Evolutionary conservation across 2,888 invertebrate species (phyloP).

Genomic region (Anthophora plumipes): DNA sequence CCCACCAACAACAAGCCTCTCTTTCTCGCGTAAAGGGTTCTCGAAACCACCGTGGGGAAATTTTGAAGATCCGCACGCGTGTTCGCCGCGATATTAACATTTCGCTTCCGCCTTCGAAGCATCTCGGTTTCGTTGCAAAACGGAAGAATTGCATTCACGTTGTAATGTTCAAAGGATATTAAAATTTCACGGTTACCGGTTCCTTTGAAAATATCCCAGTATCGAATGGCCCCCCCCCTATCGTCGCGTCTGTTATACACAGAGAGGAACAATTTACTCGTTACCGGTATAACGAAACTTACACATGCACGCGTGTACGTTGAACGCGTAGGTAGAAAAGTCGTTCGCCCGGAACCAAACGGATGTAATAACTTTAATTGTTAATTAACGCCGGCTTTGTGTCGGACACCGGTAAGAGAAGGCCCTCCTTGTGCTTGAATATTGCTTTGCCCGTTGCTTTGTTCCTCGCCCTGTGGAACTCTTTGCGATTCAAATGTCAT

Average conservation of each 20-base stretch:
- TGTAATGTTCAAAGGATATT: constrained; percentile 47
- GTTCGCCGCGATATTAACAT: constrained; percentile 1
- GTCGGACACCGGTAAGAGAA: constrained; percentile 44
- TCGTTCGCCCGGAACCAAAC: constrained; percentile 68
- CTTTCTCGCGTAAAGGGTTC: background rate
- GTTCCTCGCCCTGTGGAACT: constrained; percentile 59
- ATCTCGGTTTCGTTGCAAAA: background rate
- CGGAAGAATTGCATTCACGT: constrained; percentile 1
- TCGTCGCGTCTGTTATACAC: background rate
- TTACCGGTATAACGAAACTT: background rate
- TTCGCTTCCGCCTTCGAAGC: constrained; percentile 1
- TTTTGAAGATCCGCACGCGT: background rate
- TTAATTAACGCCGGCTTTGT: constrained; percentile 72
- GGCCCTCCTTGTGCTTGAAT: constrained; percentile 34
- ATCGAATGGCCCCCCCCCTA: constrained; percentile 39
- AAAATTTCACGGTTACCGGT: constrained; percentile 53
- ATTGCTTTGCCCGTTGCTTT: constrained; percentile 63
- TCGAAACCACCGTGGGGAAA: background rate
- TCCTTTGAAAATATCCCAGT: constrained; percentile 38
- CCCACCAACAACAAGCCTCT: background rate
- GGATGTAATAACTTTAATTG: constrained; percentile 73
- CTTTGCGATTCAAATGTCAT: constrained; percentile 68
- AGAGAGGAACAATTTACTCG: no score
- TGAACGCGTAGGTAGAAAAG: constrained; percentile 53
- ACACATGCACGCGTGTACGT: background rate